Percentiles rank a stretch among this genome's conserved stretches.
Evolutionary conservation across 2,797 vertebrate species (phyloP).

Genomic region (Ciconia nigra): DNA sequence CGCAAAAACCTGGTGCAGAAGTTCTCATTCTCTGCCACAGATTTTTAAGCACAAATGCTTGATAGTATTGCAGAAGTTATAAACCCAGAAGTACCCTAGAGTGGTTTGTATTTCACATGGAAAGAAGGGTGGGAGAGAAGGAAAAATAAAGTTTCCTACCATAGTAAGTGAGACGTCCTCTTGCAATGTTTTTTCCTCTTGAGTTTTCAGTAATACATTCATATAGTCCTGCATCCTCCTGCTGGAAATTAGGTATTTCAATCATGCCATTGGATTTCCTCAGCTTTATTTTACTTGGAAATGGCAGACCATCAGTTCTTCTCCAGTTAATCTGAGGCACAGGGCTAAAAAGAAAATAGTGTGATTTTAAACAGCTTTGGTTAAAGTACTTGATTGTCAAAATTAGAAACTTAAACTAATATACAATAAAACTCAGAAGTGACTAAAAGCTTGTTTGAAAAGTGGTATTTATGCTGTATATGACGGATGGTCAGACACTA

Average conservation of each 20-base stretch:
- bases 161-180: slow-evolving; percentile 91
- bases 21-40: neutral
- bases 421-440: neutral
- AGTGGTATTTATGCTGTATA: neutral
- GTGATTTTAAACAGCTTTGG: neutral
- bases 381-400: neutral
- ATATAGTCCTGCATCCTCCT: slow-evolving; percentile 91
- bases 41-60: neutral
- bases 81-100: neutral
- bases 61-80: neutral
- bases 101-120: rapidly evolving
- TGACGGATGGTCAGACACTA: neutral
- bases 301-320: slow-evolving; percentile 87
- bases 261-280: slow-evolving; percentile 89
- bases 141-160: slow-evolving; percentile 72
- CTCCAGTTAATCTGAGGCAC: slow-evolving; percentile 95
- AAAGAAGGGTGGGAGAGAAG: neutral
- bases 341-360: slow-evolving; percentile 77
- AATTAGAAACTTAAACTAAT: neutral
- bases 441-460: neutral
- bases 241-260: slow-evolving; percentile 91
- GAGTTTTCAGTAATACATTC: slow-evolving; percentile 94
- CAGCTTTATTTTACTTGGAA: slow-evolving; percentile 87
- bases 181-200: slow-evolving; percentile 88
- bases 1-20: neutral